Evolutionary conservation across 2,888 invertebrate genomes (phyloP), one percentile per base, ranked within the genome.

Genomic region (Drosophila vallismaia): DNA sequence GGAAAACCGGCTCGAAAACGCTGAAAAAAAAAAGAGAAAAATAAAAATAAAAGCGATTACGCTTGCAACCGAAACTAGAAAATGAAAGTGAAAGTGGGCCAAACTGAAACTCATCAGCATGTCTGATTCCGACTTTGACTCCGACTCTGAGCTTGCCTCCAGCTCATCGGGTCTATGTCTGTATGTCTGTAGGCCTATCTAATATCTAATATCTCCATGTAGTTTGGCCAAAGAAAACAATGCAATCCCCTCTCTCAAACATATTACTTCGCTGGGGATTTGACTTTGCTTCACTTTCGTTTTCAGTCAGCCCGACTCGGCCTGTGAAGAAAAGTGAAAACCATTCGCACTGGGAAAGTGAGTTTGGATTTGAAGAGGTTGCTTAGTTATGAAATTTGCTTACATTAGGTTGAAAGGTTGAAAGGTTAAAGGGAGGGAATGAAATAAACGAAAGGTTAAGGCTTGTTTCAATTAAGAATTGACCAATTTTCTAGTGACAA

Each of bases 21-120:
- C 40, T 42, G 46, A 40, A 59, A 49, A 55, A 72, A 59, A 48
- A 29, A 58, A n/a, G 55, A 49, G 52, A 72, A 59, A 48, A 29
- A 58, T n/a, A 58, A 52, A 51, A 57, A 57, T 33, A 33, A 63
- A 62, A 62, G 56, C 49, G 53, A 67, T 77, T 68, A 71, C 67
- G 71, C 63, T 53, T 52, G 57, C 51, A 74, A 70, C 59, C 53
- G 60, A 57, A 66, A 69, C 67, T 78, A 76, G 71, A 79, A 71
- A 87, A 88, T 76, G 88, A 88, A 88, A 88, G 88, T 88, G 88
- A 88, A 88, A 88, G 88, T 88, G 83, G 88, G 88, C 85, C 87
- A 88, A 83, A 77, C 85, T 79, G 77, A 86, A 83, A 76, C 85
- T 81, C 78, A 86, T 88, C 86, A 86, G 74, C 81, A 69, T 80